Conservation (phyloP, 2,113 vertebrate species). For the Paradoxurus hermaphroditus region DNA sequence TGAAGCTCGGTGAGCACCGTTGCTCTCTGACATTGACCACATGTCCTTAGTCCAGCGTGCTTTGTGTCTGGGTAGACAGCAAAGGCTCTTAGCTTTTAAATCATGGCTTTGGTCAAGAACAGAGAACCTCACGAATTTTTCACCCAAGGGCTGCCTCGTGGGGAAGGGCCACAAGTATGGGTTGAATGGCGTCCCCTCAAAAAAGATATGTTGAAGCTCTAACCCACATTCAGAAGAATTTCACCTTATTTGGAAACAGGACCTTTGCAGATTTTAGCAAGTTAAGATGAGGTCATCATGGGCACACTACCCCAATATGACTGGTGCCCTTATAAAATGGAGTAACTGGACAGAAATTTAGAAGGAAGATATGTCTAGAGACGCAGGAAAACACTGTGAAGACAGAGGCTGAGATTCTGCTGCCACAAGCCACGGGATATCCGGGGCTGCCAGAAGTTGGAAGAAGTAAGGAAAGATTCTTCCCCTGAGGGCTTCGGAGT, state of each 20-base stretch:
- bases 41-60: neutral
- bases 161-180: neutral
- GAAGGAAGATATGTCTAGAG: neutral
- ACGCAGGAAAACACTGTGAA: neutral
- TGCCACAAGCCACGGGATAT: neutral
- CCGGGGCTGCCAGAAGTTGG: neutral
- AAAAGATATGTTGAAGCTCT: neutral
- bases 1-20: neutral
- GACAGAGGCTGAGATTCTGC: neutral
- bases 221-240: neutral
- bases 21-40: neutral
- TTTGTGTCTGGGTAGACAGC: neutral
- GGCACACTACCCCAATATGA: neutral
- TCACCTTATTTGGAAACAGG: neutral
- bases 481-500: neutral
- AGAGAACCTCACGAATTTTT: neutral
- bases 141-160: neutral
- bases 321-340: neutral
- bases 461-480: neutral
- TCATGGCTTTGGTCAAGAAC: neutral
- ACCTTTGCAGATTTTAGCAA: slow-evolving; percentile 17
- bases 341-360: neutral
- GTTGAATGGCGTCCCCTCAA: neutral
- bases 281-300: neutral
- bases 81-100: neutral